Percentiles rank a stretch among this genome's conserved stretches.
Evolutionary conservation across 1,140 invertebrate genomes (phyloP).

Genomic region (Heliothis subflexa): DNA sequence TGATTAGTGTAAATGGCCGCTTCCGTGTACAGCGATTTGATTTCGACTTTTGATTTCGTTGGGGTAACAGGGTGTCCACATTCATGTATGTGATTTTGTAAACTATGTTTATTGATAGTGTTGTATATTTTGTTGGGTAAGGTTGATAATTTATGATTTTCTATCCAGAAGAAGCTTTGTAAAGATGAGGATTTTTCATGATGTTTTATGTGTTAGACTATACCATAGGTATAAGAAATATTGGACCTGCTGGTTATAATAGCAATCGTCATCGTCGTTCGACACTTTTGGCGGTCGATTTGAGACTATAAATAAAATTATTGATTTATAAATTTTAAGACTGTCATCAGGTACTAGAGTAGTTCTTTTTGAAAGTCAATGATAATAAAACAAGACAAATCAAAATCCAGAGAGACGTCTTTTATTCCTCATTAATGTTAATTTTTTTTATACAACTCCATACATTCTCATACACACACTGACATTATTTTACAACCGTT

Average conservation of each 20-base stretch:
- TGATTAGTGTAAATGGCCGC: conserved; percentile 25
- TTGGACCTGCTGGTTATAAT: no score
- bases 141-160: background rate
- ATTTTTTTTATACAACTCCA: conserved; percentile 62
- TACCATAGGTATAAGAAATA: no score
- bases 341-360: background rate
- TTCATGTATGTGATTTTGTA: background rate
- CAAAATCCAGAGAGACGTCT: conserved; percentile 76
- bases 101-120: background rate
- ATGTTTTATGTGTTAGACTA: no score
- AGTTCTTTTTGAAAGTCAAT: background rate
- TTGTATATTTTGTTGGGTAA: background rate
- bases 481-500: conserved; percentile 64
- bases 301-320: no score
- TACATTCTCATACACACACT: conserved; percentile 72
- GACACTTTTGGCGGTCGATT: no score
- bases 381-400: conserved; percentile 63
- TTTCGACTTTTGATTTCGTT: conserved; percentile 30
- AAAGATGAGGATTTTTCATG: background rate
- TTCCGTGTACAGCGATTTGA: conserved; percentile 21
- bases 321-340: no score
- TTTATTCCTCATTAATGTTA: conserved; percentile 74
- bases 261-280: no score
- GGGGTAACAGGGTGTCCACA: background rate
- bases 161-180: background rate